Evolutionary conservation across 2,888 invertebrate genomes (phyloP).

Genomic region (Rhopalosiphum nymphaeae): DNA sequence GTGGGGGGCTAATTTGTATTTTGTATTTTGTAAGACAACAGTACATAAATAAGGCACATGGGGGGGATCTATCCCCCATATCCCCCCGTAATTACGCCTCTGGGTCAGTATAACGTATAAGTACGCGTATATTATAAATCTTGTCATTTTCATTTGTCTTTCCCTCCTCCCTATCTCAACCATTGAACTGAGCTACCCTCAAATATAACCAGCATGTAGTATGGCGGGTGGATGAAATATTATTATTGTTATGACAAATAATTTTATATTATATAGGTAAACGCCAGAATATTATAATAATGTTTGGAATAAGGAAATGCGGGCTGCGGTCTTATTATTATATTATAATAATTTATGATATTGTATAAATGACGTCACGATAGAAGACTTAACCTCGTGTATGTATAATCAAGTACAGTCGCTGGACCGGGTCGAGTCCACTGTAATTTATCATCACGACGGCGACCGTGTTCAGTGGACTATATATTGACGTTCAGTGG

Average conservation of each 20-base stretch:
- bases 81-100: too few species aligned
- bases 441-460: not conserved
- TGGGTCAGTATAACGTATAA: too few species aligned
- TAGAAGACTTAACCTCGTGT: not conserved
- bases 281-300: not conserved
- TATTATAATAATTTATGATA: not conserved
- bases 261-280: not conserved
- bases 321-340: not conserved
- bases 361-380: not conserved
- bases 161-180: too few species aligned
- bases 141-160: too few species aligned
- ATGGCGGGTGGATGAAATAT: not conserved
- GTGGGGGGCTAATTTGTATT: too few species aligned
- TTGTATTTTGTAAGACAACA: too few species aligned
- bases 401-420: not conserved
- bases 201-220: too few species aligned
- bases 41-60: too few species aligned
- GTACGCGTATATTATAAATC: too few species aligned
- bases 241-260: not conserved
- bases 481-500: not conserved
- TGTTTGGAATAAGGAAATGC: not conserved
- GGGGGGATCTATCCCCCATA: too few species aligned
- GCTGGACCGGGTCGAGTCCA: not conserved
- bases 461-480: not conserved
- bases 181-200: too few species aligned